Evolutionary conservation across 2,888 invertebrate species (phyloP), one percentile per base, ranked within the genome.

Genomic region (Gymnosoma rotundatum): DNA sequence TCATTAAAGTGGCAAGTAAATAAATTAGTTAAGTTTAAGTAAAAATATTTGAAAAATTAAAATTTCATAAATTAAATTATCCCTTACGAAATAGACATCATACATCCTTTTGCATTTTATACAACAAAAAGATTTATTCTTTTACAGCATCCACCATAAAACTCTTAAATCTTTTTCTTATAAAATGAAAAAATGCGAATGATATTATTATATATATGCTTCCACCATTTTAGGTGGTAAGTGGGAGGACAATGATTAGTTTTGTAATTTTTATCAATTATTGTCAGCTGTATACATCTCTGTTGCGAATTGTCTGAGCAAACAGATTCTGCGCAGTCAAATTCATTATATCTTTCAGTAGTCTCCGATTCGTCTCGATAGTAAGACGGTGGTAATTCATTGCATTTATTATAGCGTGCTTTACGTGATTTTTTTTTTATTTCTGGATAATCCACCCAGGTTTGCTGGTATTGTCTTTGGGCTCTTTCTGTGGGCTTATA

Each of bases 371-470:
- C 69, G 6, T 45, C 14, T 4, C 73, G 42, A 0, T 25, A 25
- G 6, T 25, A 52, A 10, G 86, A 36, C 0, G 87, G 87, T 0
- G 87, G 88, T 0, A 64, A 61, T 6, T 54, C 6, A 0, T 16
- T 38, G 3, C 85, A 70, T 0, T 69, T 72, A 58, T 73, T 79
- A 54, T 88, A 88, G 64, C 90, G 89, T 0, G 88, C 69, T 20
- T 88, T 87, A 45, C 88, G 88, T 25, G 88, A 88, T 32, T 87
- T 83, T 7, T 88, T 87, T 9, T 75, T 10, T 2, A 88, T 25
- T 0, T 86, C 66, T 0, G 90, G 89, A 60, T 89, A 90, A 48
- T 88, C 88, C 0, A 88, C 79, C 91, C 91, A 90, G 1, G 90
- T 90, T 10, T 90, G 82, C 66, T 90, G 90, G 45, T 90, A 90